These are phyloP conservation scores for Lycodopsis pacificus DNA, from an alignment of 2,797 vertebrate genomes.

Conservation along the genomic window DNA sequence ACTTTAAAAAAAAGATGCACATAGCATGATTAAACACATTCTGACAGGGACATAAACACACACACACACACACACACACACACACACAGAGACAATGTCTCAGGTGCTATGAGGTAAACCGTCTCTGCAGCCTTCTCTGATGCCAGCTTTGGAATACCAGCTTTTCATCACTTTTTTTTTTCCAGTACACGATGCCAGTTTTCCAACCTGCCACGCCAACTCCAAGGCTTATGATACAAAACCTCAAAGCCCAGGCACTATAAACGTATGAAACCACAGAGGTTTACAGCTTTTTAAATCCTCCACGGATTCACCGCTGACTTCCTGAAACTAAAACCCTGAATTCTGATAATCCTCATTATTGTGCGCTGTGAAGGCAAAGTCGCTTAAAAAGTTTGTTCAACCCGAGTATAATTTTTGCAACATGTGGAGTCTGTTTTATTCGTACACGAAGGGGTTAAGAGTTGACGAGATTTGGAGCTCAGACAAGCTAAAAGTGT, in stretches of 20 bases:
- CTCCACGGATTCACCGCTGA: conserved; percentile 46
- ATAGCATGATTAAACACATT: conserved; percentile 8
- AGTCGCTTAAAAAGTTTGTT: neutral
- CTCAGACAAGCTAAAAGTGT: conserved; percentile 20
- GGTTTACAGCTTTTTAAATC: conserved; percentile 48
- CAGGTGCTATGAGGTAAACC: conserved; percentile 39
- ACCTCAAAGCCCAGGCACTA: conserved; percentile 49
- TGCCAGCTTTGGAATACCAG: conserved; percentile 39
- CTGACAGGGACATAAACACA: conserved; percentile 6
- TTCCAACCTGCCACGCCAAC: conserved; percentile 47
- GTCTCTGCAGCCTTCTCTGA: conserved; percentile 21
- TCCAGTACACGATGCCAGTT: conserved; percentile 37
- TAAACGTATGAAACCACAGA: conserved; percentile 46
- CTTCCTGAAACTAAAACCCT: conserved; percentile 40
- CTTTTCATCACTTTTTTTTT: conserved; percentile 47
- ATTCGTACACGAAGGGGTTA: conserved; percentile 6
- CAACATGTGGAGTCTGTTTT: neutral
- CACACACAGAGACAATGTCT: neutral
- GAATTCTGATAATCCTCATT: conserved; percentile 50
- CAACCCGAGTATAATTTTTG: neutral
- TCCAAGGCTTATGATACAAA: conserved; percentile 61
- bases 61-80: neutral
- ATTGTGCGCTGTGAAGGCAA: conserved; percentile 18
- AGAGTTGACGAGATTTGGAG: conserved; percentile 6
- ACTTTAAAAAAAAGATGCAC: neutral